Base-by-base conservation (phyloP, 2,888 invertebrate genomes). In the Nomada flava region DNA sequence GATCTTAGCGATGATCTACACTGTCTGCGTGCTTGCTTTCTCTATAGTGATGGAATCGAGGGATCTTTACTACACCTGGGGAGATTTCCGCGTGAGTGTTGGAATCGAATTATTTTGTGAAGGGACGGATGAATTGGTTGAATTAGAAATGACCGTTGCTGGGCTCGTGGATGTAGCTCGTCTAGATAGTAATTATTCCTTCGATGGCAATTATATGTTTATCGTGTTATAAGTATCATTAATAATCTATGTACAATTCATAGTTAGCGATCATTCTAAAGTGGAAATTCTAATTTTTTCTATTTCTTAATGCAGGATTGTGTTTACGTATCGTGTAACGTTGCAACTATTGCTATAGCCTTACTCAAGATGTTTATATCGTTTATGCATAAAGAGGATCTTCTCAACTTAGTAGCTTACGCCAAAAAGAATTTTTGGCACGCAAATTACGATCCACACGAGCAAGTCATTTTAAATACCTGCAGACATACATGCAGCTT, bases 71-170 rank as follows among this genome's bases (percentile, higher is more conserved):
- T 73, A 76, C 53, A 79, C 80, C n/a, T 79, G 83, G 68, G 83
- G 82, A 29, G 79, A 90, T 73, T 85, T 88, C 36, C 36, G 77
- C n/a, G 90, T 91, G 20, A 85, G 90, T 86, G 47, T 29, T 29
- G 18, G 11, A 3, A 23, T 11, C n/a, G 29, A 23, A 23, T 47
- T 15, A 47, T 13, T 3, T 47, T 47, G 3, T 2, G 10, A 15
- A 15, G 36, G 36, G 36, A 7, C 36, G 0, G 36, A 36, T 36
- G 36, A 7, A 36, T 36, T 36, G 36, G 36, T 36, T 36, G 36
- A 36, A 36, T 36, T 36, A 36, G 36, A 36, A 36, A 36, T 7
- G 36, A 36, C 36, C 36, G 36, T 36, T 0, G 36, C 7, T 36
- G 7, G 36, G 36, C 5, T 36, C 36, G 36, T 36, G 36, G 36